Conservation (phyloP, 2,797 vertebrate genomes). For the Podargus strigoides region DNA sequence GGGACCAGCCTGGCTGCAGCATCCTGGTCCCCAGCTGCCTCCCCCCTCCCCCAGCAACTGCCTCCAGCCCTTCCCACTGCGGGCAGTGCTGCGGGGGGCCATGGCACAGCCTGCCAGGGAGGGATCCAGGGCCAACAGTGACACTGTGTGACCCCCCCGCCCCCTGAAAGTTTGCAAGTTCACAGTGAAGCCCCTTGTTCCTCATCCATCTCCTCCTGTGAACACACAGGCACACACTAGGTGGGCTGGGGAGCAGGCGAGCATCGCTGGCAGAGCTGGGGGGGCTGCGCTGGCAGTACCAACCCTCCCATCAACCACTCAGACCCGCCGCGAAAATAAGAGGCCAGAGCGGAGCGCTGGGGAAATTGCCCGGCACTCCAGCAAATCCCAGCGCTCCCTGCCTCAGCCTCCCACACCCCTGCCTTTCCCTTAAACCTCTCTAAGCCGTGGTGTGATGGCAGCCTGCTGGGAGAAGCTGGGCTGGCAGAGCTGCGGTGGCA, state of each 20-base stretch:
- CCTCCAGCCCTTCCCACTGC: neutral
- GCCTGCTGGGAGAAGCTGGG: neutral
- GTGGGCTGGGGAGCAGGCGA: neutral
- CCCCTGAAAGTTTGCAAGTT: neutral
- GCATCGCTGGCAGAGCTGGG: accelerated
- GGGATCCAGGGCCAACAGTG: accelerated
- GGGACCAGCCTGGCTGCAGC: accelerated
- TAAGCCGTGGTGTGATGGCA: neutral
- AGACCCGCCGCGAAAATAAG: neutral
- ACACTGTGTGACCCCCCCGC: neutral
- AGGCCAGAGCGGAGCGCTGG: neutral
- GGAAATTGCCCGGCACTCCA: neutral
- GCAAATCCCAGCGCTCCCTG: neutral
- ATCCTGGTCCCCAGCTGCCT: neutral
- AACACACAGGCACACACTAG: neutral
- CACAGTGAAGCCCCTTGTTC: neutral
- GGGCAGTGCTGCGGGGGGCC: accelerated
- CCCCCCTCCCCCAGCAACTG: no score
- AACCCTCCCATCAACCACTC: neutral
- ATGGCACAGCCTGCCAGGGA: accelerated
- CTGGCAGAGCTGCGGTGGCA: neutral
- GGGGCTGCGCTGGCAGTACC: neutral
- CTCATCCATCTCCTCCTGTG: accelerated
- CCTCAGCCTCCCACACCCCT: neutral
- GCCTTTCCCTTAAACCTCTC: neutral